Base-by-base conservation (phyloP, 2,888 invertebrate species). In the Empis stercorea region DNA sequence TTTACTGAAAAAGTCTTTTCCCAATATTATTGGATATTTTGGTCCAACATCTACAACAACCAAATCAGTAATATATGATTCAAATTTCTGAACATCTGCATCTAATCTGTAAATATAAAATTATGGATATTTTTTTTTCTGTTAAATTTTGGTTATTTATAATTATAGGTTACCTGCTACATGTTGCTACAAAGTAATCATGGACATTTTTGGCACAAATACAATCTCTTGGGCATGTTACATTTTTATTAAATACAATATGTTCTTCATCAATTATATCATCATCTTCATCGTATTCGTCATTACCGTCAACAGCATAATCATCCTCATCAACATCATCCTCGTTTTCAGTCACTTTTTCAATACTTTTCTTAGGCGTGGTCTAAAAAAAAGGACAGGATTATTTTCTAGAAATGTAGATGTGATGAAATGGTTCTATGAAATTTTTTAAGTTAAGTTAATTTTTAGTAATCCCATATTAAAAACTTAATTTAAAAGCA, bases 71-170 rank as follows among this genome's bases (percentile, higher is more conserved):
- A 84, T 78, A 52, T 78, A 76, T 44, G 76, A 73, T 48, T 78
- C 76, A 61, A 84, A 84, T 57, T 75, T 76, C 59, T 82, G 81
- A 36, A 76, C 76, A 44, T 78, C 78, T 48, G 76, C 67, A 64
- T 80, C 78, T 59, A 84, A 71, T 52, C 68, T 66, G n/a, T 7
- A 52, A 51, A 30, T 11, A 20, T 5, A 10, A 14, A 15, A 14
- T 10, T 36, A 10, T n/a, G 7, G 7, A 13, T 17, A 43, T 36
- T 11, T 27, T 32, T 14, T 11, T 5, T 20, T 11, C 13, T 17
- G 4, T 15, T 10, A 16, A 14, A 14, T 32, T 32, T 34, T 34
- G 3, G 5, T 9, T n/a, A 34, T 13, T 5, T 13, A 13, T 34
- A 15, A 37, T n/a, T 14, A 10, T 37, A 15, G n/a, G 9, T 40